Base-by-base conservation (phyloP, 2,888 invertebrate genomes). In the Lacanobia oleracea region DNA sequence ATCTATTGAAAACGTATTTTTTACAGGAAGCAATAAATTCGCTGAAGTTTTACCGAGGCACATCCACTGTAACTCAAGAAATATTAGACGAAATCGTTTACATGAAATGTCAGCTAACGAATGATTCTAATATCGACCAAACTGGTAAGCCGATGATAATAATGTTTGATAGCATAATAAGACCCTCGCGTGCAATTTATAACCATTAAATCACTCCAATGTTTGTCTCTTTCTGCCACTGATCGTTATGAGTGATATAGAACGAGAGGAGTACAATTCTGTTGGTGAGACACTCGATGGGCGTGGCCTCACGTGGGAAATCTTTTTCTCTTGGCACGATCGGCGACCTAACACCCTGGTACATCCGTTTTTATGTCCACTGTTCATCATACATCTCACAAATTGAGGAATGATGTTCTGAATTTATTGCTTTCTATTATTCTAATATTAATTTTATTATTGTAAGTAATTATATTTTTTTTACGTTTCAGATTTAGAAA, bases 31-130 rank as follows among this genome's bases (percentile, higher is more conserved):
- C 91, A 21, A 67, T 89, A 61, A 70, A 71, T 6, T 89, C 89
- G 5, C 72, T 91, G 4, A 86, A 81, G 67, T 89, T 89, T 76
- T 91, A 91, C 70, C 88, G 90, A 4, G 88, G 89, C 0, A 59
- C 71, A 7, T 76, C 81, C 1, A 75, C 67, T 33, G 68, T 72
- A 21, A 87, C 83, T 4, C 72, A 80, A 72, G 86, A 85, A 18
- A 78, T 90, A 50, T 69, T 89, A 60, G 81, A 87, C 18, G 90
- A 90, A 75, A 68, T 88, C 0, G 57, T 66, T 0, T 82, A 82
- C 14, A 62, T 89, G 12, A 83, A 75, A 27, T 81, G 43, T 27
- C 86, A 83, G 69, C 43, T 69, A 45, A 54, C 67, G 7, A 66
- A 51, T 54, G 53, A 68, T 37, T 59, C 1, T 21, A 27, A 48